Evolutionary conservation across 2,888 invertebrate species (phyloP), one percentile per base, ranked within the genome.

Genomic region (Macropis europaea): DNA sequence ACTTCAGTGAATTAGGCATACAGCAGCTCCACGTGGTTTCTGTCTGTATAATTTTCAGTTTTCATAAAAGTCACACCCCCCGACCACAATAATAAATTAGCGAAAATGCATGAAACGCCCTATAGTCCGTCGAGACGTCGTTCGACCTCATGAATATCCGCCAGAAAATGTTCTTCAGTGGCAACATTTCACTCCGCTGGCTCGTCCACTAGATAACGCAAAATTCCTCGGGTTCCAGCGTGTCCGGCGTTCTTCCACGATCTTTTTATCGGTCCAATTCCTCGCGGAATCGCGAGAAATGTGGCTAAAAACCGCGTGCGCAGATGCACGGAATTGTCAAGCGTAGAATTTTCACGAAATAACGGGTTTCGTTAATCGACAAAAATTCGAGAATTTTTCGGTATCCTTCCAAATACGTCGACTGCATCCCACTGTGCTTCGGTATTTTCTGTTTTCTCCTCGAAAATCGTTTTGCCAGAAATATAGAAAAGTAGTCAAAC

Each of bases 111-210:
- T 22, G 26, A 34, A 45, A 36, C 34, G 5, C 7, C 42, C 26
- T 13, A 6, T 38, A 47, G n/a, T n/a, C n/a, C n/a, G n/a, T 1
- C 9, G 7, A 38, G 36, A 38, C 24, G 40, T 15, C 19, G 13
- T 42, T 50, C 53, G 57, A 68, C 22, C 61, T 67, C 72, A 53
- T 43, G 73, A 76, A 76, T 77, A 63, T 38, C 22, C 34, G 13
- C 28, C 36, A 57, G 60, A 68, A 66, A 72, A 57, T 72, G 43
- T 68, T 66, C 30, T 56, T 42, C 40, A 17, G 19, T 11, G 30
- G 36, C 48, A 75, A 75, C 76, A 57, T 72, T 53, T 64, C 62
- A 52, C 40, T 24, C 6, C 13, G 45, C 36, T 19, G 40, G 24
- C 36, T 42, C 48, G 30, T 2, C 42, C 56, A 15, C 24, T 15